Conservation (phyloP, 2,113 vertebrate species). For the Pungitius pungitius region DNA sequence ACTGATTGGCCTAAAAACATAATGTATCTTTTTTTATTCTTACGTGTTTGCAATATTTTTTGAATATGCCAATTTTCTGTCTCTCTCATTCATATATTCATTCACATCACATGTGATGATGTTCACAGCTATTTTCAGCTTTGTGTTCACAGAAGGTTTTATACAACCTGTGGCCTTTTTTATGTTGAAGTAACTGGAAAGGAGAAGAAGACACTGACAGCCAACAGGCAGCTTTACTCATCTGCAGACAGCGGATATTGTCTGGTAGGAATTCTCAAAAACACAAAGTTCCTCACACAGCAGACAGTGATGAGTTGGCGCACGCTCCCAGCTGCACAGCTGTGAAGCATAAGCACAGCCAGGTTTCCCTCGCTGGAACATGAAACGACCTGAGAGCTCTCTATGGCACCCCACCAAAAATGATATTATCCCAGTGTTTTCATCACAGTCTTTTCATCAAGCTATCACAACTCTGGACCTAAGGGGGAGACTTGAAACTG, state of each 20-base stretch:
- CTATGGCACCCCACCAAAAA: conserved; percentile 72
- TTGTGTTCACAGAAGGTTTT: conserved; percentile 26
- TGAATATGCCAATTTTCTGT: conserved; percentile 6
- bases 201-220: conserved; percentile 37
- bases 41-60: conserved; percentile 29
- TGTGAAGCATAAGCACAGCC: conserved; percentile 62
- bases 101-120: conserved; percentile 37
- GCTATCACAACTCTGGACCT: conserved; percentile 63
- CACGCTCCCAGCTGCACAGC: conserved; percentile 58
- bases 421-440: conserved; percentile 77
- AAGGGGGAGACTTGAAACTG: conserved; percentile 61
- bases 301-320: conserved; percentile 69
- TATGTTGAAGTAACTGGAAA: conserved; percentile 30
- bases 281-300: conserved; percentile 61
- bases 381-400: conserved; percentile 70
- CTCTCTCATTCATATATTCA: conserved; percentile 15
- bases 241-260: conserved; percentile 56
- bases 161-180: conserved; percentile 14
- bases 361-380: conserved; percentile 63
- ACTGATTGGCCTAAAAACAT: conserved; percentile 52
- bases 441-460: conserved; percentile 78
- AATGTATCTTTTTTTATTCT: conserved; percentile 12
- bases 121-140: conserved; percentile 14
- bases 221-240: conserved; percentile 50
- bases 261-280: conserved; percentile 56